Evolutionary conservation across 2,888 invertebrate genomes (phyloP), one percentile per base, ranked within the genome.

Genomic region (Caenorhabditis sp.): DNA sequence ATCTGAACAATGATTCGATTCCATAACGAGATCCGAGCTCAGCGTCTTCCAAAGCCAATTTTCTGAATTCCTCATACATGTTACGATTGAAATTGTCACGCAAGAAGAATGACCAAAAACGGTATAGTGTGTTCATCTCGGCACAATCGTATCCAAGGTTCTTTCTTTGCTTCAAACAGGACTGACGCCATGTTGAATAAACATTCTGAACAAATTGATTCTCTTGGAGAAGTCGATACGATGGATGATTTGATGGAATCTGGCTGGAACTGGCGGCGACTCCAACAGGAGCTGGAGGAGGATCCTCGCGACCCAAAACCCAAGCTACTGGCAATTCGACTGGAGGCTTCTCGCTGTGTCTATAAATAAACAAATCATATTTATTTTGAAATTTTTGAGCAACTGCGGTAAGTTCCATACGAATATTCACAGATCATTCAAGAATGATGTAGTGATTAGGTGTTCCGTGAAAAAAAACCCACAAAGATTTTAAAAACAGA

Each of bases 31-130:
- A 84, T 56, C 84, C 95, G 78, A 92, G 92, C 62, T 91, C 90
- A 0, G 95, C 94, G 91, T 99, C 99, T 89, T 97, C 97, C 77
- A 93, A 91, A n/a, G 99, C 96, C 73, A 95, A 89, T 25, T 91
- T 91, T 86, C 93, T 92, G 90, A 99, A 99, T 90, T 99, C 97
- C 84, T 93, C 93, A 89, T 97, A 99, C 97, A 99, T 99, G 80
- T 92, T 95, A 84, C 93, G 92, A 90, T 99, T 99, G 90, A 96
- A 99, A 88, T 97, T 95, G 89, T 97, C 97, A 73, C 99, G 91
- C 78, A 99, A 91, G 91, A 99, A 99, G 92, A 97, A 97, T 36
- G 97, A 97, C 99, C 99, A 99, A 91, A 99, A 99, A 75, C 99
- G 91, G 91, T 96, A 99, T 61, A 99, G 91, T 0, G 99, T 99